Conservation (phyloP, 2,797 vertebrate species). For the Chloroceryle inda region DNA sequence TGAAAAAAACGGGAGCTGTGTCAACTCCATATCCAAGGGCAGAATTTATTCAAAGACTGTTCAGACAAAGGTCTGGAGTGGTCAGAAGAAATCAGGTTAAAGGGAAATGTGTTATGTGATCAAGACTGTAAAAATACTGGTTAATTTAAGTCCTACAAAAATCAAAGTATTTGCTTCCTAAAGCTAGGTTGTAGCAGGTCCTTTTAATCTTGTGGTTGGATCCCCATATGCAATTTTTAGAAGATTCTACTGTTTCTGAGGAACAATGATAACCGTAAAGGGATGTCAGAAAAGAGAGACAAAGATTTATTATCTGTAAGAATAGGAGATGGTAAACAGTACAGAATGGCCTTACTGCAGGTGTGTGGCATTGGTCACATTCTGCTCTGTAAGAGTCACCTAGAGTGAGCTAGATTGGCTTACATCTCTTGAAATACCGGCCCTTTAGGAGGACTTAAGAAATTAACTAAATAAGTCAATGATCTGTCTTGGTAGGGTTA, state of each 20-base stretch:
- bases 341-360: not conserved
- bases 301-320: not conserved
- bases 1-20: not conserved
- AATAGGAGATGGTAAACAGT: not conserved
- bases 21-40: not conserved
- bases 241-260: not conserved
- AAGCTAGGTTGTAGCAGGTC: not conserved
- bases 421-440: not conserved
- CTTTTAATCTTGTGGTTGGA: not conserved
- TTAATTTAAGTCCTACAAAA: not conserved
- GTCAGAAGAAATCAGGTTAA: not conserved
- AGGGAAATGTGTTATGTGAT: not conserved
- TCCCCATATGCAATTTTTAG: not conserved
- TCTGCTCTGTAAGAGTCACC: not conserved
- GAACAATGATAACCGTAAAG: not conserved
- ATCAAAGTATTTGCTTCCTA: not conserved
- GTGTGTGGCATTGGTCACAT: not conserved
- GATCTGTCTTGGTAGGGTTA: not conserved
- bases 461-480: not conserved
- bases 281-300: not conserved
- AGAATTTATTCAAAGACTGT: not conserved
- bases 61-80: not conserved
- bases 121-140: not conserved
- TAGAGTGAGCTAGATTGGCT: not conserved
- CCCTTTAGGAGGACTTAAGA: not conserved